Evolutionary conservation across 2,113 vertebrate species (phyloP).

Genomic region (Columba livia): DNA sequence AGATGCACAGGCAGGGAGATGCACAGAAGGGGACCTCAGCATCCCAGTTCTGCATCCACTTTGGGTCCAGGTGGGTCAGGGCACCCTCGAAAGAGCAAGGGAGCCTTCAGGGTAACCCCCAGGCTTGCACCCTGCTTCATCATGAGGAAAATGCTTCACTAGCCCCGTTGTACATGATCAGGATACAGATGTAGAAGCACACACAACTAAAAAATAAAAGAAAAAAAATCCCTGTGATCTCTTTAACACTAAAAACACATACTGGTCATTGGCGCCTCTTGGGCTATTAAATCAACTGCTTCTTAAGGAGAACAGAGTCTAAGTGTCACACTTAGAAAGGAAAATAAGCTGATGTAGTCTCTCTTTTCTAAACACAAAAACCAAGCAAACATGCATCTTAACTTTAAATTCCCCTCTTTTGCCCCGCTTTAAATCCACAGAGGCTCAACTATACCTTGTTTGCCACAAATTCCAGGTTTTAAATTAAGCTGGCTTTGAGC

Average conservation of each 20-base stretch:
- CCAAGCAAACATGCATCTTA: slow-evolving; percentile 4
- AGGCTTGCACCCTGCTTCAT: neutral
- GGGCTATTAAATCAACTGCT: slow-evolving; percentile 3
- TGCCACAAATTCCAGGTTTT: slow-evolving; percentile 32
- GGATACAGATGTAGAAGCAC: neutral
- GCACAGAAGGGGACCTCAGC: neutral
- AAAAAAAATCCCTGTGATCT: neutral
- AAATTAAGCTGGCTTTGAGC: slow-evolving; percentile 42
- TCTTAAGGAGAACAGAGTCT: neutral
- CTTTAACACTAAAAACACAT: neutral
- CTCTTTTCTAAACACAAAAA: slow-evolving; percentile 45
- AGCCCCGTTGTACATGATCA: neutral
- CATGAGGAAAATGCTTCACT: accelerated
- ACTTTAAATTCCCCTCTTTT: neutral
- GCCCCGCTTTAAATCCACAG: neutral
- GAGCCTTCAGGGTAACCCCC: neutral
- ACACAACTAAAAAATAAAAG: neutral
- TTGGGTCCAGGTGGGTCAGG: neutral
- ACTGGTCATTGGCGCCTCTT: neutral
- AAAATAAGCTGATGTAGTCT: slow-evolving; percentile 31
- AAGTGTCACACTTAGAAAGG: neutral
- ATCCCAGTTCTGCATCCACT: neutral
- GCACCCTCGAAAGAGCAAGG: neutral
- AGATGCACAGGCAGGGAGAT: accelerated
- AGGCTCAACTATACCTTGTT: slow-evolving; percentile 17